Base-by-base conservation (phyloP, 2,113 vertebrate species). In the Phrynocephalus versicolor region DNA sequence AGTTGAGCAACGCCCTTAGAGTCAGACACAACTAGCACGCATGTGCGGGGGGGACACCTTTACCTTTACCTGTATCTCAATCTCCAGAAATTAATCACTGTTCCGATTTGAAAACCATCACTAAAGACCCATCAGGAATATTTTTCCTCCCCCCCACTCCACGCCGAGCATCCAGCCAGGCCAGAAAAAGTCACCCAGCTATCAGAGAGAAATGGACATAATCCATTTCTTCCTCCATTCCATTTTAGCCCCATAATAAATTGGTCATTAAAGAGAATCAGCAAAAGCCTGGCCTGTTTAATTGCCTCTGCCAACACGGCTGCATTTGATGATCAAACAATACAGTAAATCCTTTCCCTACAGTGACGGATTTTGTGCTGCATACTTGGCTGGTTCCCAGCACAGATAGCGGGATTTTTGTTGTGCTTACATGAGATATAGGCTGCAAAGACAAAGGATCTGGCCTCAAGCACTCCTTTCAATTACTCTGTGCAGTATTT, bases 241-340 rank as follows among this genome's bases (percentile, higher is more conserved):
- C 71, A 82, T 13, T 80, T 67, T 89, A 25, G 80, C 64, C 39
- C 74, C 64, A 80, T 0, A 3, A 85, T 64, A 89, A 35, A 85
- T 45, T 73, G 27, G 75, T 72, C 41, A 85, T 82, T 64, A 87
- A 80, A 5, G 12, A 77, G 21, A 83, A 92, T n/a, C 25, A 45
- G 39, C 37, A 69, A 89, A 89, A 84, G 27, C 1, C 41, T 79
- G 71, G 14, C 16, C 62, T 88, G 37, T 72, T 89, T 82, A 86
- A 74, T 30, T 83, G 23, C 72, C n/a, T 89, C 62, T 79, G 75
- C 33, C 75, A 90, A 76, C 1, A 45, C 7, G 30, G 69, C 60
- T 78, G 69, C 18, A 70, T 15, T 62, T 86, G 18, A 83, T 65
- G 81, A 90, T 37, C n/a, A 79, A 76, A 30, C 72, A 0, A 0